A percentile compares a stretch with the other conserved stretches of the same genome.
Evolutionary conservation across 1,140 invertebrate genomes (phyloP).

Genomic region (Metopolophium dirhodum): DNA sequence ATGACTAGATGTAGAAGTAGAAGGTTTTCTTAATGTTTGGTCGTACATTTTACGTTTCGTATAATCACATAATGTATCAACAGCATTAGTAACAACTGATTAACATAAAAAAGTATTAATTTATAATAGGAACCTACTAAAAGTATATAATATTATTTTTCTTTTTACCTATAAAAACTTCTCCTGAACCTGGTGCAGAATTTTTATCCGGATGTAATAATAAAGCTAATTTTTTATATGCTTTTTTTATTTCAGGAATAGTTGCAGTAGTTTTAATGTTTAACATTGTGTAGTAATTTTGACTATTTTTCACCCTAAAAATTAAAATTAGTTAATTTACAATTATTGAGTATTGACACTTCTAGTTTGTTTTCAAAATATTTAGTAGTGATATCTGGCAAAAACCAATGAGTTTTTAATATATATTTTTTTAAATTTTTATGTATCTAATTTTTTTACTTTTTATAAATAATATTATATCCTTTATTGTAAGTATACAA

Average conservation of each 20-base stretch:
- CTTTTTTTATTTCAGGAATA: constrained; percentile 94
- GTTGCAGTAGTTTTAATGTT: constrained; percentile 87
- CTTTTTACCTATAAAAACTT: constrained; percentile 90
- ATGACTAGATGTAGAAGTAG: not conserved
- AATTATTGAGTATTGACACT: not conserved
- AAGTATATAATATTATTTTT: not conserved
- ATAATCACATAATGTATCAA: constrained; percentile 30
- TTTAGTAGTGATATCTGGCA: not conserved
- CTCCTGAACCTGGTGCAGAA: constrained; percentile 93
- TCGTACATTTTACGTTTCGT: constrained; percentile 25
- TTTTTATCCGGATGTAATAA: constrained; percentile 99
- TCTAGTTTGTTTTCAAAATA: too few species aligned
- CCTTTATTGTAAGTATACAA: too few species aligned
- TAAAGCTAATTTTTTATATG: constrained; percentile 94
- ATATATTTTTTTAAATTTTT: too few species aligned
- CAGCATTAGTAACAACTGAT: constrained; percentile 30
- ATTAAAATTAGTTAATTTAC: constrained; percentile 29
- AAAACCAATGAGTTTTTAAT: too few species aligned
- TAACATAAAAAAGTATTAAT: not conserved
- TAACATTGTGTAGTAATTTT: constrained; percentile 98
- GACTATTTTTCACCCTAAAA: constrained; percentile 79
- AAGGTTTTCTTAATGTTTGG: not conserved
- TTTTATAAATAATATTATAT: too few species aligned
- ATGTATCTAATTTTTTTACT: too few species aligned
- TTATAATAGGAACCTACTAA: too few species aligned